phyloP scores from a whole-genome alignment of 1,140 invertebrate species.

The Parapsyche elsis region DNA sequence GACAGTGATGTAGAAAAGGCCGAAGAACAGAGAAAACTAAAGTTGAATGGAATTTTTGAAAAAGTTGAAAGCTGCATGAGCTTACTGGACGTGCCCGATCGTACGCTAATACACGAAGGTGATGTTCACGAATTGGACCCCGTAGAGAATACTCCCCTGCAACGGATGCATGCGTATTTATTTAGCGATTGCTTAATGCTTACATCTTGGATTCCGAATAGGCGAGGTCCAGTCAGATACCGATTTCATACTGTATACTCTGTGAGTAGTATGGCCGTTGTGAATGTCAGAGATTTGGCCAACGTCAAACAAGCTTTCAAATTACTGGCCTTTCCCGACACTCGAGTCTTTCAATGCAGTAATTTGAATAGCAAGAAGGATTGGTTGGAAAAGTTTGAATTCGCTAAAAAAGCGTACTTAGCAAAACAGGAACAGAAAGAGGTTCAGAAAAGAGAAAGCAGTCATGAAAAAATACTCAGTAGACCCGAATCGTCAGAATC shows the following conservation, averaged over 20 bases:
- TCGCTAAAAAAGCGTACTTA: slow-evolving; percentile 87
- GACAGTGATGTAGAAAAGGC: slow-evolving; percentile 71
- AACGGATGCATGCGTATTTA: slow-evolving; percentile 91
- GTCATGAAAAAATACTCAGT: slow-evolving; percentile 59
- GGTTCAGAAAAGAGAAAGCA: slow-evolving; percentile 62
- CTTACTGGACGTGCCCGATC: slow-evolving; percentile 78
- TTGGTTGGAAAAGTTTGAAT: slow-evolving; percentile 94
- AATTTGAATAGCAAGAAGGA: slow-evolving; percentile 90
- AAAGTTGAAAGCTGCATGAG: slow-evolving; percentile 90
- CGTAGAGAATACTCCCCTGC: slow-evolving; percentile 85
- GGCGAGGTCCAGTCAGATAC: slow-evolving; percentile 84
- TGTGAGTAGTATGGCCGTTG: slow-evolving; percentile 90
- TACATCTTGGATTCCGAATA: slow-evolving; percentile 77
- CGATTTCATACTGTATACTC: slow-evolving; percentile 92
- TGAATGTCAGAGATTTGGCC: slow-evolving; percentile 94
- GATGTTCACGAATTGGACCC: slow-evolving; percentile 91
- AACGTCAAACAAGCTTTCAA: slow-evolving; percentile 94
- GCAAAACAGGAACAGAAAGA: slow-evolving; percentile 74
- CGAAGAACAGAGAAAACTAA: slow-evolving; percentile 77
- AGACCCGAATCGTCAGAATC: slow-evolving; percentile 65
- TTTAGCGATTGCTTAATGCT: slow-evolving; percentile 82
- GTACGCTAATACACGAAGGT: slow-evolving; percentile 87
- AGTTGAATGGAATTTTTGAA: slow-evolving; percentile 83
- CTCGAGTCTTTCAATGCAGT: slow-evolving; percentile 91
- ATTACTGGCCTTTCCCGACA: slow-evolving; percentile 92